Conservation (phyloP, 2,888 invertebrate species). For the Melanophora roralis region DNA sequence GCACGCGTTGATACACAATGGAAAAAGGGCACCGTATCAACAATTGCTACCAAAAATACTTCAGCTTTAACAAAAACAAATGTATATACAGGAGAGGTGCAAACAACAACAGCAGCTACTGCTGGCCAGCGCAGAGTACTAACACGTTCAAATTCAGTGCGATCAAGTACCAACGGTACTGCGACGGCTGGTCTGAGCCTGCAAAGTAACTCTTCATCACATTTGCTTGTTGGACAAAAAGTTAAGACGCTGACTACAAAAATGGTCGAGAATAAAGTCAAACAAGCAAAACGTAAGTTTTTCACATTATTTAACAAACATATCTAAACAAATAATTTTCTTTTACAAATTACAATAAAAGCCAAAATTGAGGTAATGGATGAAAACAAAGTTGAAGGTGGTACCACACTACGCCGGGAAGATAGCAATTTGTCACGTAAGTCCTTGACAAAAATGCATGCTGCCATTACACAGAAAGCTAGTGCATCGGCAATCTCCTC, state of each 20-base stretch:
- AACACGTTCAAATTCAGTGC: slow-evolving; percentile 72
- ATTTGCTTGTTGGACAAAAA: slow-evolving; percentile 59
- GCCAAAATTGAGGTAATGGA: slow-evolving; percentile 17
- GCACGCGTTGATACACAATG: slow-evolving; percentile 75
- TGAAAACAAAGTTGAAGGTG: slow-evolving; percentile 14
- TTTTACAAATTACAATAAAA: no score
- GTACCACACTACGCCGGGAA: slow-evolving; percentile 70
- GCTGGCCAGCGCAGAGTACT: slow-evolving; percentile 55
- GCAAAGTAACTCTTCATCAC: slow-evolving; percentile 60
- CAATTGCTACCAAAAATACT: slow-evolving; percentile 14
- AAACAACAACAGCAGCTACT: slow-evolving; percentile 8
- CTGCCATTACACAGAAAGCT: slow-evolving; percentile 67
- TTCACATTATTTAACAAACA: background rate
- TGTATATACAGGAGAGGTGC: slow-evolving; percentile 46
- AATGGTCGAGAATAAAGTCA: slow-evolving; percentile 69
- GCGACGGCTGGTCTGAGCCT: slow-evolving; percentile 37
- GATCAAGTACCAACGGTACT: slow-evolving; percentile 60
- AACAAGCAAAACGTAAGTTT: slow-evolving; percentile 65
- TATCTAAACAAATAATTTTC: background rate
- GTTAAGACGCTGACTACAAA: slow-evolving; percentile 69
- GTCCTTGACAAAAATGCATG: slow-evolving; percentile 73
- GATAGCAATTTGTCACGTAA: slow-evolving; percentile 74
- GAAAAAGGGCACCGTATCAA: slow-evolving; percentile 68
- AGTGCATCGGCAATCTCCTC: background rate
- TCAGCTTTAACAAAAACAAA: slow-evolving; percentile 34